Percentiles rank a stretch among this genome's conserved stretches.
Evolutionary conservation across 1,140 invertebrate species (phyloP).

Genomic region (Probaryconus sp.): DNA sequence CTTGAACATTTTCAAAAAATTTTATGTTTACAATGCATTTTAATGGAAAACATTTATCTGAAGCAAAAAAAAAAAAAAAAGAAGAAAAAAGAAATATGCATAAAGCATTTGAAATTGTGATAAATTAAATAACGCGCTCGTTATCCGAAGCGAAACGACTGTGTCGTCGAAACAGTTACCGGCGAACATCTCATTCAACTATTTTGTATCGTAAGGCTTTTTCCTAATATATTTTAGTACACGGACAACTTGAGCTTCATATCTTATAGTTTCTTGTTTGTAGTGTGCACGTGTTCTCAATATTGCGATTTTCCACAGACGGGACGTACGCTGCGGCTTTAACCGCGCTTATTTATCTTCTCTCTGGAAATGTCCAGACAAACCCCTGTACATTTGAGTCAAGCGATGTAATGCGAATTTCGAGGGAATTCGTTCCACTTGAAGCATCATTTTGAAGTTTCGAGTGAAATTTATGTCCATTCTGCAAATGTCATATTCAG

Average conservation of each 20-base stretch:
- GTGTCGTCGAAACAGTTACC: no score
- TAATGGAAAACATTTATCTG: no score
- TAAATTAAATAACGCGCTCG: no score
- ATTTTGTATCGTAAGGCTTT: conserved; percentile 12
- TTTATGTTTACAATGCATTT: no score
- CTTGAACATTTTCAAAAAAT: not conserved
- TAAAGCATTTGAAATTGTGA: no score
- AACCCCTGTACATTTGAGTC: conserved; percentile 39
- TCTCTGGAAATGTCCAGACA: conserved; percentile 45
- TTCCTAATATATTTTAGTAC: conserved; percentile 42
- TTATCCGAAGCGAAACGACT: no score
- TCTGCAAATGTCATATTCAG: conserved; percentile 51
- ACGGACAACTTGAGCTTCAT: conserved; percentile 25
- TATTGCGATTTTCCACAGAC: conserved; percentile 47
- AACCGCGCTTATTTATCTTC: conserved; percentile 64
- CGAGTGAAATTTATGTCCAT: conserved; percentile 57
- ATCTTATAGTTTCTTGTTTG: conserved; percentile 47
- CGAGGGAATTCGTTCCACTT: conserved; percentile 32
- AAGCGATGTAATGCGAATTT: conserved; percentile 59
- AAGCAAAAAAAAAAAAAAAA: no score
- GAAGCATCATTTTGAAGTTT: conserved; percentile 36
- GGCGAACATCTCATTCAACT: conserved; percentile 4
- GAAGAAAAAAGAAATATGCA: no score
- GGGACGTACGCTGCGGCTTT: conserved; percentile 27
- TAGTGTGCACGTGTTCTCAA: conserved; percentile 29